Conservation (phyloP, 2,888 invertebrate species). For the Pseudococcus jackbeardsleyi region DNA sequence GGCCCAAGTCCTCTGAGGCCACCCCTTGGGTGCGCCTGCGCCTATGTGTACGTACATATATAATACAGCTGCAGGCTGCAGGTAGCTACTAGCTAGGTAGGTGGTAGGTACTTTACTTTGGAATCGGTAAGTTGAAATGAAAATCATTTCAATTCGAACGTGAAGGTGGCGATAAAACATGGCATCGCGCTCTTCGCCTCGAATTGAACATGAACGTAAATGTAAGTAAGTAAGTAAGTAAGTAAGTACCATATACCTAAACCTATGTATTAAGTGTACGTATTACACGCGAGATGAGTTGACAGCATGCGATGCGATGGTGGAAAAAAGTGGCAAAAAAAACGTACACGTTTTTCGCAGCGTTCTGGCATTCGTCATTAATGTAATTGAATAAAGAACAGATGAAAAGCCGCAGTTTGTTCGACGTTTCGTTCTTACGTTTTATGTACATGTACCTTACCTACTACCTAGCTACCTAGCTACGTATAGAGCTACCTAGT, state of each 20-base stretch:
- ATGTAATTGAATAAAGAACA: conserved; percentile 50
- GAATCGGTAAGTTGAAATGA: too few relatives aligned
- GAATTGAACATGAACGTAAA: not conserved
- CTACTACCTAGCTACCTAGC: too few relatives aligned
- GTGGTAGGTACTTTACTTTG: too few relatives aligned
- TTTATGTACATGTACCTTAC: too few relatives aligned
- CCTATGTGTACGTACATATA: too few relatives aligned
- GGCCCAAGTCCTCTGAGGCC: too few relatives aligned
- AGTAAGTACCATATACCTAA: too few relatives aligned
- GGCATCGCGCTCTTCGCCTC: not conserved
- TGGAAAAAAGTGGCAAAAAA: not conserved
- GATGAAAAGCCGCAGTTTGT: conserved; percentile 8
- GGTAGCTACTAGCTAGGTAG: too few relatives aligned
- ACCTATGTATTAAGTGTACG: not conserved
- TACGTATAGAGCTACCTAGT: too few relatives aligned
- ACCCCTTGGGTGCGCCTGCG: too few relatives aligned
- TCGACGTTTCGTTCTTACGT: conserved; percentile 35
- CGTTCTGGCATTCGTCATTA: conserved; percentile 46
- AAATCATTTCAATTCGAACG: not conserved
- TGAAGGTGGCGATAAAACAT: not conserved
- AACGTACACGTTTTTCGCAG: conserved; percentile 1
- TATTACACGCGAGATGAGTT: conserved; percentile 7
- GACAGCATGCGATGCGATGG: conserved; percentile 32
- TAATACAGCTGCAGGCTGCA: too few relatives aligned
- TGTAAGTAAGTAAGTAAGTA: too few relatives aligned